Evolutionary conservation across 2,888 invertebrate species (phyloP).

Genomic region (Falcaria lacertinaria): DNA sequence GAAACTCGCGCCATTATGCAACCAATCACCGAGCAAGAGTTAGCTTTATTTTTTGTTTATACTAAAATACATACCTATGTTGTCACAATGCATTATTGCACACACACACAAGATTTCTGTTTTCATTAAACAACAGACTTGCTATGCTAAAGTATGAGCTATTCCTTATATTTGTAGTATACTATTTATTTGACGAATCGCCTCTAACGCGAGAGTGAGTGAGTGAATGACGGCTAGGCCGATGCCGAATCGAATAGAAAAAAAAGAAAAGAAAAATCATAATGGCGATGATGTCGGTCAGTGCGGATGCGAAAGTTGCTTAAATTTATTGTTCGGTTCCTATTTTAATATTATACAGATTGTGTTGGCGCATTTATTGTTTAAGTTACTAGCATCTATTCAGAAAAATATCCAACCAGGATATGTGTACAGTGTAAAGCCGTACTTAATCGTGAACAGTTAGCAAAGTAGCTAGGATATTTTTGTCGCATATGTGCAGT

Average conservation of each 20-base stretch:
- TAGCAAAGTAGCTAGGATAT: constrained; percentile 43
- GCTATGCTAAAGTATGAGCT: constrained; percentile 29
- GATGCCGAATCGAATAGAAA: constrained; percentile 11
- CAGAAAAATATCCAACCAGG: background rate
- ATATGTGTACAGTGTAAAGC: background rate
- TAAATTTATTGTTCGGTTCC: constrained; percentile 19
- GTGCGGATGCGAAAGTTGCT: constrained; percentile 22
- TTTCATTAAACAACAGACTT: constrained; percentile 34
- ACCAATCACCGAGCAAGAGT: constrained; percentile 55
- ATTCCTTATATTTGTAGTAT: constrained; percentile 16
- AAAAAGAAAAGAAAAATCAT: constrained; percentile 25
- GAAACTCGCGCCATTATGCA: constrained; percentile 59
- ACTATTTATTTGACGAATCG: constrained; percentile 15
- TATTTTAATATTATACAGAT: constrained; percentile 1
- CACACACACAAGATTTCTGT: constrained; percentile 55
- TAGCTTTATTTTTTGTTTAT: constrained; percentile 78
- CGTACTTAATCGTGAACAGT: constrained; percentile 11
- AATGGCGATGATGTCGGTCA: constrained; percentile 39
- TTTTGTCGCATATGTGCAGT: constrained; percentile 47
- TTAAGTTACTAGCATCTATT: background rate
- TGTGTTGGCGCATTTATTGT: background rate
- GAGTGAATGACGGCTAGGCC: constrained; percentile 39
- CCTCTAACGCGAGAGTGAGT: constrained; percentile 23
- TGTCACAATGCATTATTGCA: constrained; percentile 49
- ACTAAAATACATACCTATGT: constrained; percentile 55